These are phyloP conservation scores for Epirrita christyi DNA, from an alignment of 2,888 invertebrate species.

Conservation along the genomic window DNA sequence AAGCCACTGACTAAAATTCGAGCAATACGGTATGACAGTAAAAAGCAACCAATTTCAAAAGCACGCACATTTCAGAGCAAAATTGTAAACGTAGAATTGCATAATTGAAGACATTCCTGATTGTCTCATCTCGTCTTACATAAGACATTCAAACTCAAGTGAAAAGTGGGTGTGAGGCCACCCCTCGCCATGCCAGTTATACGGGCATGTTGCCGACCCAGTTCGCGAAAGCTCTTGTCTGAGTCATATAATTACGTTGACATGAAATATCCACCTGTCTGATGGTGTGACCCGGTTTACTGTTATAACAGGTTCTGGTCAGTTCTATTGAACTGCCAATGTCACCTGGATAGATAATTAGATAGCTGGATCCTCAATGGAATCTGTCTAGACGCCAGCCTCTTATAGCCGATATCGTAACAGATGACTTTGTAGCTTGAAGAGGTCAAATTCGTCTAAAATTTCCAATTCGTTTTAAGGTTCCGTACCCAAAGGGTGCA, in stretches of 20 bases:
- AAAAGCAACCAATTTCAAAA: too few species aligned
- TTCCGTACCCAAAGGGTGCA: too few species aligned
- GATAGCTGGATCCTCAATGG: neutral
- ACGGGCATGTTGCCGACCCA: conserved; percentile 15
- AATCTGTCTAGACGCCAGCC: neutral
- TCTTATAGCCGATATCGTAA: neutral
- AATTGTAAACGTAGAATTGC: conserved; percentile 5
- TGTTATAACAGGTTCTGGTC: neutral
- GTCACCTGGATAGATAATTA: neutral
- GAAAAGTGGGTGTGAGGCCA: conserved; percentile 15
- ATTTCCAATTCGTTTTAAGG: too few species aligned
- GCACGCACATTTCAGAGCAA: neutral
- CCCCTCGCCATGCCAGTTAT: conserved; percentile 13
- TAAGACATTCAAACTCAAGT: conserved; percentile 20
- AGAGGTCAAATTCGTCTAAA: too few species aligned
- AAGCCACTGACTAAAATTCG: too few species aligned
- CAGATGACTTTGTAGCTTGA: too few species aligned
- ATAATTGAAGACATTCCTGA: conserved; percentile 1
- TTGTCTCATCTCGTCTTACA: conserved; percentile 11
- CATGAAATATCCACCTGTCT: neutral
- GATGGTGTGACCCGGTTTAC: neutral
- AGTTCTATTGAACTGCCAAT: conserved; percentile 9
- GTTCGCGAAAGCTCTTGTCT: conserved; percentile 17
- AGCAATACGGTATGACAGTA: too few species aligned
- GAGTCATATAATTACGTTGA: conserved; percentile 8